Conservation (phyloP, 2,888 invertebrate genomes). For the Cryptops parisi region DNA sequence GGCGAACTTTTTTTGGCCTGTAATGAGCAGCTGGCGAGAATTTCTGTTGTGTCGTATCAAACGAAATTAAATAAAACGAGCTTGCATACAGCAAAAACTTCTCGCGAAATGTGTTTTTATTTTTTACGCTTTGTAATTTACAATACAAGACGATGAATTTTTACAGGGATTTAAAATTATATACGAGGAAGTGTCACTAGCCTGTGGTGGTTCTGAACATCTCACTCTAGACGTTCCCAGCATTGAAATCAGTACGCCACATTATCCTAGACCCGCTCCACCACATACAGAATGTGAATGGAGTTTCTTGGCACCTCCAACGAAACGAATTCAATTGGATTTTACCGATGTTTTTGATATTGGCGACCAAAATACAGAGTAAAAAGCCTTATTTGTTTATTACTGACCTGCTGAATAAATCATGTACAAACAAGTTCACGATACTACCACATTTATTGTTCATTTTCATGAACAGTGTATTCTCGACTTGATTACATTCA, state of each 20-base stretch:
- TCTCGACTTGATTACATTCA: too few species aligned
- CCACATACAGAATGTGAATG: conserved; percentile 71
- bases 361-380: too few species aligned
- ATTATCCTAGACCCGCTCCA: conserved; percentile 62
- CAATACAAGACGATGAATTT: background rate
- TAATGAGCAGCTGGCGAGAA: too few species aligned
- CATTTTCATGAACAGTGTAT: too few species aligned
- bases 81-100: background rate
- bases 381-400: background rate
- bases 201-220: conserved; percentile 50
- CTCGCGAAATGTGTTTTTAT: background rate
- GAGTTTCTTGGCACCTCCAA: conserved; percentile 55
- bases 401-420: background rate
- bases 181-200: conserved; percentile 46
- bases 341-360: conserved; percentile 62
- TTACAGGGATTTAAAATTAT: conserved; percentile 36
- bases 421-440: too few species aligned
- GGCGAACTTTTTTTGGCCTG: too few species aligned
- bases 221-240: conserved; percentile 37
- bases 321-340: conserved; percentile 57
- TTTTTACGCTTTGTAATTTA: too few species aligned
- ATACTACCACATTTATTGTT: too few species aligned
- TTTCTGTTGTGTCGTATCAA: too few species aligned
- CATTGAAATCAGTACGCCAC: conserved; percentile 54
- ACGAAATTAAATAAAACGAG: too few species aligned